A percentile compares a stretch with the other conserved stretches of the same genome.
These are phyloP conservation scores for human DNA, from an alignment of 2,113 vertebrate genomes.

Conservation along the genomic window DNA sequence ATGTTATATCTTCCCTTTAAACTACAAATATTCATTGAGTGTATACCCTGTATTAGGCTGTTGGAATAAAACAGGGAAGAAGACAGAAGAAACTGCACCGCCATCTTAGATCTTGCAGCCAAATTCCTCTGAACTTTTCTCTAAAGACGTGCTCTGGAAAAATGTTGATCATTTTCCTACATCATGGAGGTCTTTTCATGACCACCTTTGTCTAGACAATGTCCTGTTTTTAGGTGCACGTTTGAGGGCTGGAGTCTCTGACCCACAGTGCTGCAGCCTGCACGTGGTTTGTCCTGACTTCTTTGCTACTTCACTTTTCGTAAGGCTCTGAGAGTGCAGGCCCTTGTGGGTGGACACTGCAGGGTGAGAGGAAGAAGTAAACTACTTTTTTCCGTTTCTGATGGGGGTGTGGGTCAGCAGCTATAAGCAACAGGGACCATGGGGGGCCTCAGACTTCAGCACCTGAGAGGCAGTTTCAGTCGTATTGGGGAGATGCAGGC, in stretches of 20 bases:
- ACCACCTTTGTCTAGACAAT: background rate
- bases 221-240: background rate
- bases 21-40: background rate
- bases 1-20: background rate
- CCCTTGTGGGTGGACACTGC: background rate
- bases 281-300: background rate
- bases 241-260: background rate
- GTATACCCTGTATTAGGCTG: rapidly evolving
- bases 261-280: background rate
- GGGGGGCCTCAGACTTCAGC: background rate
- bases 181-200: background rate
- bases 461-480: background rate
- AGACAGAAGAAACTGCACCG: background rate
- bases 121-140: background rate
- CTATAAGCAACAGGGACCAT: background rate
- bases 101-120: background rate
- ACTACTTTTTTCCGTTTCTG: background rate
- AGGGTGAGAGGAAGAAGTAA: background rate
- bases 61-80: background rate
- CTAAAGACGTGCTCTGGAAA: background rate
- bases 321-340: background rate
- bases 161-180: background rate
- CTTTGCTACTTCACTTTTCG: background rate
- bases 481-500: rapidly evolving
- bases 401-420: background rate